Conservation (phyloP, 2,113 vertebrate genomes). For the Brevimyrus niger region DNA sequence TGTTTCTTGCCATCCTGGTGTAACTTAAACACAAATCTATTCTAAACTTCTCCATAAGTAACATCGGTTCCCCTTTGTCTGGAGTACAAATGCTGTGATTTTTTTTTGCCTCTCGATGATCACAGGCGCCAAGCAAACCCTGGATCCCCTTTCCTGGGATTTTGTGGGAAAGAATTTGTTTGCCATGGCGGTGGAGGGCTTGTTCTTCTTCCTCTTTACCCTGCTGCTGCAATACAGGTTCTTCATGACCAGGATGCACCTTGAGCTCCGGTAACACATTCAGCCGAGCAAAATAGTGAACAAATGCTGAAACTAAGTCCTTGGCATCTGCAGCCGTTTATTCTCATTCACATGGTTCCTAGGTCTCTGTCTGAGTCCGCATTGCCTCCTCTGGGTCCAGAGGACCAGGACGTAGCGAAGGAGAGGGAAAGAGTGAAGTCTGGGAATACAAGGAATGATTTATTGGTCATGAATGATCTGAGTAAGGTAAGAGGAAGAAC, state of each 20-base stretch:
- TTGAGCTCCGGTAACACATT: not conserved
- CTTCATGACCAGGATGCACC: constrained; percentile 55
- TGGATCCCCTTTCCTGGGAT: constrained; percentile 64
- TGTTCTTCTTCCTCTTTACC: constrained; percentile 67
- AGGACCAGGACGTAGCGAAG: constrained; percentile 63
- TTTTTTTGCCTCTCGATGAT: not conserved
- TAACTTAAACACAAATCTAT: not conserved
- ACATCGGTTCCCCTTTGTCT: not conserved
- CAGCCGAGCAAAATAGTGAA: too few species aligned
- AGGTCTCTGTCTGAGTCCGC: constrained; percentile 48
- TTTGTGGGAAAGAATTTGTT: constrained; percentile 70
- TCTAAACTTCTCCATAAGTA: not conserved
- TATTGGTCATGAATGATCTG: constrained; percentile 59
- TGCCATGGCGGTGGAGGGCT: constrained; percentile 61
- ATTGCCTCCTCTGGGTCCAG: constrained; percentile 53
- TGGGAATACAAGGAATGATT: constrained; percentile 53
- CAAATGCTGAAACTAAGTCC: not conserved
- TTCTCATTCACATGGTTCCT: not conserved
- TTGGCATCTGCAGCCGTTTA: not conserved
- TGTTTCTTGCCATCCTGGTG: not conserved
- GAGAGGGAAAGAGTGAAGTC: constrained; percentile 60
- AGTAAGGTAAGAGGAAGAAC: constrained; percentile 36
- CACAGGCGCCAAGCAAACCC: constrained; percentile 52
- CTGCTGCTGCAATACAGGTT: constrained; percentile 68
- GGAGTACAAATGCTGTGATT: not conserved